These are phyloP conservation scores for Phymanthus crucifer DNA, from an alignment of 92 coral and sea anemone species.

Conservation along the genomic window DNA sequence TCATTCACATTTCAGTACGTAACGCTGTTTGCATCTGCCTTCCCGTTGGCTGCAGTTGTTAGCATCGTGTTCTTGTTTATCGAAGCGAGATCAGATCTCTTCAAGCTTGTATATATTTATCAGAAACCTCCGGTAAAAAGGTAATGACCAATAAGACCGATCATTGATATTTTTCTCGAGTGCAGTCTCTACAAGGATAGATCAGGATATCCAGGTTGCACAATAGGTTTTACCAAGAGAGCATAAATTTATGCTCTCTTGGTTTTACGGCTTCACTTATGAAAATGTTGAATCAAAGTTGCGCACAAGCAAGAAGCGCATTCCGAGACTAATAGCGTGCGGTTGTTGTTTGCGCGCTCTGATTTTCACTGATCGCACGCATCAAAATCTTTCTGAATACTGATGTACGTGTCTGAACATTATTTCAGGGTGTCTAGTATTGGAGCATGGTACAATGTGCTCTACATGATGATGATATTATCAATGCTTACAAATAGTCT, in stretches of 20 bases:
- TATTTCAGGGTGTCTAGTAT: constrained; percentile 77
- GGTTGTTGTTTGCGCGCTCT: neutral
- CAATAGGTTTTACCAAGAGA: too few relatives aligned
- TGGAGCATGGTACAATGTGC: constrained; percentile 95
- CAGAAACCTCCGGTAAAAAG: constrained; percentile 89
- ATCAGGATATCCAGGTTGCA: too few relatives aligned
- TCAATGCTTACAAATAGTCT: constrained; percentile 97
- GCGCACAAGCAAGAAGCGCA: too few relatives aligned
- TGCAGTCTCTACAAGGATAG: too few relatives aligned
- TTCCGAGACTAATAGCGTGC: too few relatives aligned
- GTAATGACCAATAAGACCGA: constrained; percentile 29
- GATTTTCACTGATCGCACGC: neutral
- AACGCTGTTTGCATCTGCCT: constrained; percentile 97
- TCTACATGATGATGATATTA: constrained; percentile 90
- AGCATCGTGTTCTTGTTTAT: constrained; percentile 89
- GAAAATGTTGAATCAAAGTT: too few relatives aligned
- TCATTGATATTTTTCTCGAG: too few relatives aligned
- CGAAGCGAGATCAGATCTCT: constrained; percentile 91
- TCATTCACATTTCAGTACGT: constrained; percentile 66
- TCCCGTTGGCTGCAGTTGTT: constrained; percentile 91
- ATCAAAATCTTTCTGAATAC: neutral
- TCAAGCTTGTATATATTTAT: constrained; percentile 83
- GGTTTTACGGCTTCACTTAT: too few relatives aligned
- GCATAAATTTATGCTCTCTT: too few relatives aligned
- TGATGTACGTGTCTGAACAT: too few relatives aligned